These are phyloP conservation scores for Talpa occidentalis DNA, from an alignment of 2,113 vertebrate species.

Conservation along the genomic window DNA sequence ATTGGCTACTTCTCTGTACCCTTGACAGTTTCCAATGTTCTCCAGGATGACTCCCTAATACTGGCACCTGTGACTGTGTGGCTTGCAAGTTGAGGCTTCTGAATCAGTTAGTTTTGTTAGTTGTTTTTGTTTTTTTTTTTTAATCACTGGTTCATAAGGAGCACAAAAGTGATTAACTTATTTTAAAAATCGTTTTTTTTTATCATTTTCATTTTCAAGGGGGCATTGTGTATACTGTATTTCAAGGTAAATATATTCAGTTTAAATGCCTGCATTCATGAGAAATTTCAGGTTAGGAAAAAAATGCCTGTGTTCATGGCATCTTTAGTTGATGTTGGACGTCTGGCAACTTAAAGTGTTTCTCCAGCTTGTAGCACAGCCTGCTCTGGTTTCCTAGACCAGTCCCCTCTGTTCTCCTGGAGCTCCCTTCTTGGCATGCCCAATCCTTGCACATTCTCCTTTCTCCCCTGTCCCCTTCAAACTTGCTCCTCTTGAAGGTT, in stretches of 20 bases:
- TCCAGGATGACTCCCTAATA: background rate
- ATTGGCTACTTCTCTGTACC: background rate
- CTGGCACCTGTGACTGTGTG: background rate
- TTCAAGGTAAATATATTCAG: conserved; percentile 23
- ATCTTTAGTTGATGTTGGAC: background rate
- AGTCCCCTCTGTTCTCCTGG: background rate
- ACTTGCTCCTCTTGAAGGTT: conserved; percentile 2
- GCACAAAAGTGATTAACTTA: background rate
- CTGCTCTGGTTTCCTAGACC: background rate
- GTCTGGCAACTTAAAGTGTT: background rate
- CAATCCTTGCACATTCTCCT: background rate
- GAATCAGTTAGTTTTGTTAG: conserved; percentile 20
- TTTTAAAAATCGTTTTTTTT: background rate
- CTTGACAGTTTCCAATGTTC: background rate
- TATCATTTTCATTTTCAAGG: conserved; percentile 40
- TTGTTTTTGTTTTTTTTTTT: no score
- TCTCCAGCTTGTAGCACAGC: background rate
- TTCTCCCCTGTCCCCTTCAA: background rate
- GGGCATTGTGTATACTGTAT: background rate
- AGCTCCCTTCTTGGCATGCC: background rate
- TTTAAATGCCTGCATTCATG: background rate
- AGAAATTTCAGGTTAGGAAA: background rate
- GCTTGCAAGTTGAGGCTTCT: background rate
- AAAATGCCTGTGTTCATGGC: no score
- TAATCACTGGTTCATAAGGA: background rate